Evolutionary conservation across 2,113 vertebrate species (phyloP).

Genomic region (Solenodon paradoxus): DNA sequence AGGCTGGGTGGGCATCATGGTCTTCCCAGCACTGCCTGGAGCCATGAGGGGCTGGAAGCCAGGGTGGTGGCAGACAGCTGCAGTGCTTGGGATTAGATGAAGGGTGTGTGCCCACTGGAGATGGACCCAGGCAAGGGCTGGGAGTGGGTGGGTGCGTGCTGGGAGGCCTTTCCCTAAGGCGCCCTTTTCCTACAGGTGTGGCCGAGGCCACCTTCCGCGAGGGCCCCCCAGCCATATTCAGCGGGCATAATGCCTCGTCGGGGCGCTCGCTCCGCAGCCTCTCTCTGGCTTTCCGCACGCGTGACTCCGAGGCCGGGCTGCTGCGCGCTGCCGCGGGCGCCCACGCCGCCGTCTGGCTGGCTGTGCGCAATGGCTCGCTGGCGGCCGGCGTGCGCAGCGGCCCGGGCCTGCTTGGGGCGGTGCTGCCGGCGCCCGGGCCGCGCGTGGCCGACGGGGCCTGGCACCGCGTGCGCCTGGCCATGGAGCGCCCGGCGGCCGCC

Average conservation of each 20-base stretch:
- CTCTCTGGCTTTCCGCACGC: slow-evolving; percentile 88
- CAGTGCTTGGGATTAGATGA: not conserved
- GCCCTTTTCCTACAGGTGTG: slow-evolving; percentile 84
- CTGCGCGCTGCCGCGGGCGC: slow-evolving; percentile 77
- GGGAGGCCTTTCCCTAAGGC: not conserved
- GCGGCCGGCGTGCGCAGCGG: slow-evolving; percentile 85
- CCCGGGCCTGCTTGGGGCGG: slow-evolving; percentile 79
- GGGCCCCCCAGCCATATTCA: slow-evolving; percentile 81
- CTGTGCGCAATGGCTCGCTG: slow-evolving; percentile 85
- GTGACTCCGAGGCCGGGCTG: slow-evolving; percentile 86
- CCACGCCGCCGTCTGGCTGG: slow-evolving; percentile 85
- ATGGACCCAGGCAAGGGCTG: not conserved
- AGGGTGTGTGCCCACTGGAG: not conserved
- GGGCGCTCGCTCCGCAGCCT: slow-evolving; percentile 81
- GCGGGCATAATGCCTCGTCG: slow-evolving; percentile 80
- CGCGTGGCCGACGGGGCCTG: slow-evolving; percentile 89
- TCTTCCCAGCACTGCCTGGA: rapidly evolving
- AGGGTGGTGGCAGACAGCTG: rapidly evolving
- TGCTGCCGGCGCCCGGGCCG: slow-evolving; percentile 10
- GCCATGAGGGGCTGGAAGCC: not conserved
- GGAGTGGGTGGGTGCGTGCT: not conserved
- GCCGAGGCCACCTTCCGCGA: slow-evolving; percentile 89
- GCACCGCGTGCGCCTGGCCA: slow-evolving; percentile 87
- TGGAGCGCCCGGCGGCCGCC: slow-evolving; percentile 77
- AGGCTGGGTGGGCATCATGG: not conserved